Evolutionary conservation across 1,140 invertebrate genomes (phyloP).

Genomic region (Oreohelix idahoensis): DNA sequence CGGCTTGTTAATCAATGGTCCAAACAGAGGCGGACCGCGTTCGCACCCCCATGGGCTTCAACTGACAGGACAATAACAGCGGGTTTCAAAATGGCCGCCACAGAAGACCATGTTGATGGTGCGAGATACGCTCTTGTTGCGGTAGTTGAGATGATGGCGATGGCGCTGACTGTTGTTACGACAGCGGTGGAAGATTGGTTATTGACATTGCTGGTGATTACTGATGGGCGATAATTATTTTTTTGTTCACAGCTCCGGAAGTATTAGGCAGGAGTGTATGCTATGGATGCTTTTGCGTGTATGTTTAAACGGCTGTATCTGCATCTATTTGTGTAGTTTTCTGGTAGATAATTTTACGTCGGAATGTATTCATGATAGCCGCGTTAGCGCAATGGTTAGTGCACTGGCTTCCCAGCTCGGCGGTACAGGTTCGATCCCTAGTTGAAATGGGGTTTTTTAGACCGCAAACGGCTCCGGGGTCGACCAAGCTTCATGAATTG

Average conservation of each 20-base stretch:
- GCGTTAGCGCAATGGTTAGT: too few relatives aligned
- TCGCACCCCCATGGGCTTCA: neutral
- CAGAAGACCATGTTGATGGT: neutral
- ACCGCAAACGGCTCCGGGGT: too few relatives aligned
- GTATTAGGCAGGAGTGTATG: too few relatives aligned
- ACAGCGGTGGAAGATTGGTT: neutral
- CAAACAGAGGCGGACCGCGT: neutral
- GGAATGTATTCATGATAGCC: too few relatives aligned
- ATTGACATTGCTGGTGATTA: neutral
- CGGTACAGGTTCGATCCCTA: too few relatives aligned
- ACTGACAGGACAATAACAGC: neutral
- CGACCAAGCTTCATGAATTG: too few relatives aligned
- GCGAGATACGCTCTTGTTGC: constrained; percentile 4
- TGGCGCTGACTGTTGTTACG: neutral
- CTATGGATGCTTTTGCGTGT: neutral
- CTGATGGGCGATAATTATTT: neutral
- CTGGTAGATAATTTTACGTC: neutral
- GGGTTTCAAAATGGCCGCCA: neutral
- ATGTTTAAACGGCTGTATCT: too few relatives aligned
- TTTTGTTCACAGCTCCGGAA: neutral
- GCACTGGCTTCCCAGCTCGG: too few relatives aligned
- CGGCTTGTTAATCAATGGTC: neutral
- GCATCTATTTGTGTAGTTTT: neutral
- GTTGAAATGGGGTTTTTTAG: too few relatives aligned
- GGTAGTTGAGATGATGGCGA: neutral